These are phyloP conservation scores for Sparus aurata DNA, from an alignment of 2,797 vertebrate species.

Conservation along the genomic window DNA sequence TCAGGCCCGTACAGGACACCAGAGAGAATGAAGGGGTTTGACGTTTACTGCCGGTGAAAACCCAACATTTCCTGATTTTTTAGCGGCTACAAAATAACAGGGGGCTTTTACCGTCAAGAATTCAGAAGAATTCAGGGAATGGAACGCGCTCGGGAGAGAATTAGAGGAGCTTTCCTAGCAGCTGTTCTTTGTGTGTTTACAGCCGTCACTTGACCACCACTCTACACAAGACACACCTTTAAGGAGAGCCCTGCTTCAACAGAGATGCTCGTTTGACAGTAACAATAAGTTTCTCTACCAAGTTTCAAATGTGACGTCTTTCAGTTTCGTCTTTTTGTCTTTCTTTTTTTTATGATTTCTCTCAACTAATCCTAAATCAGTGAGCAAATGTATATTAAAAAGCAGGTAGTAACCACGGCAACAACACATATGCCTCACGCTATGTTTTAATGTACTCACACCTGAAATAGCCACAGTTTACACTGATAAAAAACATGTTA, in stretches of 20 bases:
- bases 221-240: too few relatives aligned
- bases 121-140: too few relatives aligned
- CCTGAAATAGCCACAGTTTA: constrained; percentile 1
- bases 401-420: constrained; percentile 2
- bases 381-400: constrained; percentile 6
- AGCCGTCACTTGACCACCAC: too few relatives aligned
- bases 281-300: not conserved
- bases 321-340: not conserved
- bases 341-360: too few relatives aligned
- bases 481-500: not conserved
- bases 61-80: not conserved
- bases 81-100: not conserved
- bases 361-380: not conserved
- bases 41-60: too few relatives aligned
- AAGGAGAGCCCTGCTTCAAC: too few relatives aligned
- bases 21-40: too few relatives aligned
- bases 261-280: too few relatives aligned
- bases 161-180: too few relatives aligned
- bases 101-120: too few relatives aligned
- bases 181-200: not conserved
- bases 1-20: too few relatives aligned
- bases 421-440: not conserved
- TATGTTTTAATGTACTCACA: not conserved
- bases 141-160: too few relatives aligned
- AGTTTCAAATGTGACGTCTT: not conserved